Evolutionary conservation across 2,797 vertebrate species (phyloP).

Genomic region (Acrossocheilus fasciatus): DNA sequence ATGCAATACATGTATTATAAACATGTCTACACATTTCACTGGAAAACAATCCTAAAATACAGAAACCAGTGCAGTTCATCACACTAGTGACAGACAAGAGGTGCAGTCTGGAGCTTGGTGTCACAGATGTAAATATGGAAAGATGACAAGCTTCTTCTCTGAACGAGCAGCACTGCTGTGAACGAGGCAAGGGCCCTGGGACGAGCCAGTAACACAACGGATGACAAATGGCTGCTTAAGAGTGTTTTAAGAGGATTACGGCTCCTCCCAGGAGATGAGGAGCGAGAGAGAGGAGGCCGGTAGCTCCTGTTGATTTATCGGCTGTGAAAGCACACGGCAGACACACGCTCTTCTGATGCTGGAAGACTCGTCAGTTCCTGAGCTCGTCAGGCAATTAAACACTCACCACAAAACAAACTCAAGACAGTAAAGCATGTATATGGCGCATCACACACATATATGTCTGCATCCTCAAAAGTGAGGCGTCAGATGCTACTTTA

Average conservation of each 20-base stretch:
- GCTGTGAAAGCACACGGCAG: constrained; percentile 66
- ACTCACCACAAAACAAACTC: not conserved
- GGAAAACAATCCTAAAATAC: not conserved
- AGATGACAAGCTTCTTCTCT: not conserved
- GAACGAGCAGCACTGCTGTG: not conserved
- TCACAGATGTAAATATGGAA: not conserved
- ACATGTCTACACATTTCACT: not conserved
- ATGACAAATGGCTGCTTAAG: constrained; percentile 73
- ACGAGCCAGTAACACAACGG: constrained; percentile 52
- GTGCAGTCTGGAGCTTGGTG: not conserved
- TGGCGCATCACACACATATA: not conserved
- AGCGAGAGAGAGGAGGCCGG: constrained; percentile 13
- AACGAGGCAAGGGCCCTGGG: constrained; percentile 51
- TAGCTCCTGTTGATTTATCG: constrained; percentile 70
- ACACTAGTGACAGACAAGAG: not conserved
- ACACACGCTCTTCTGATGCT: constrained; percentile 66
- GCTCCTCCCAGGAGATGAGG: constrained; percentile 56
- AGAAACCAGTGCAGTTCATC: not conserved
- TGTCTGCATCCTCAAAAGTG: not conserved
- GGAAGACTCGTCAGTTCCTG: constrained; percentile 43
- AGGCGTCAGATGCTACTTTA: not conserved
- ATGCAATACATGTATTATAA: not conserved
- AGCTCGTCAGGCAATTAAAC: constrained; percentile 3
- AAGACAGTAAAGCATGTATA: not conserved
- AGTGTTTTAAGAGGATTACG: constrained; percentile 75